Evolutionary conservation across 2,797 vertebrate species (phyloP).

Genomic region (Oreochromis mossambicus): DNA sequence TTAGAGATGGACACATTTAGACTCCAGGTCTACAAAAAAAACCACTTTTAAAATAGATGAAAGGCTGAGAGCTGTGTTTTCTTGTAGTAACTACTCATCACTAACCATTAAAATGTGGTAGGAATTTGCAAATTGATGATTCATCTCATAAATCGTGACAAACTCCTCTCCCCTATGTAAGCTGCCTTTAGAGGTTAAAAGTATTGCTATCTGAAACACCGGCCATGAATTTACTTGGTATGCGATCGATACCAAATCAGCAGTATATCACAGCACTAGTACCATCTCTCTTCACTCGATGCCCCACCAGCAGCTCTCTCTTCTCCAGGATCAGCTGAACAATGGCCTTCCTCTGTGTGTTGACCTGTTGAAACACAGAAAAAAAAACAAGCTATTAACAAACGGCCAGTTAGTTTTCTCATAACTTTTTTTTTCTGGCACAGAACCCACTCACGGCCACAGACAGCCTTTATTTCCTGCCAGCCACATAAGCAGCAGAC

Average conservation of each 20-base stretch:
- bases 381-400: conserved; percentile 18
- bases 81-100: neutral
- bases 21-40: neutral
- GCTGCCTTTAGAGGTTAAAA: neutral
- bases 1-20: neutral
- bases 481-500: conserved; percentile 68
- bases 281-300: conserved; percentile 79
- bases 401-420: conserved; percentile 37
- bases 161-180: neutral
- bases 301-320: conserved; percentile 75
- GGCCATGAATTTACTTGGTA: neutral
- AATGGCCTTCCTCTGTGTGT: conserved; percentile 80
- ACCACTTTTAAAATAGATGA: neutral
- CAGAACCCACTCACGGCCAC: conserved; percentile 30
- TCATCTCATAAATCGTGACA: neutral
- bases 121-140: neutral
- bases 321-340: conserved; percentile 82
- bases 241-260: neutral
- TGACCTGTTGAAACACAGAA: conserved; percentile 66
- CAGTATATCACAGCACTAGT: neutral
- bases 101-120: neutral
- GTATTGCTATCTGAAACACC: neutral
- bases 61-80: neutral
- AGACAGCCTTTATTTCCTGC: conserved; percentile 48
- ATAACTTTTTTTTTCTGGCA: conserved; percentile 42